phyloP scores from a whole-genome alignment of 1,140 invertebrate species.

The Drosophila busckii region DNA sequence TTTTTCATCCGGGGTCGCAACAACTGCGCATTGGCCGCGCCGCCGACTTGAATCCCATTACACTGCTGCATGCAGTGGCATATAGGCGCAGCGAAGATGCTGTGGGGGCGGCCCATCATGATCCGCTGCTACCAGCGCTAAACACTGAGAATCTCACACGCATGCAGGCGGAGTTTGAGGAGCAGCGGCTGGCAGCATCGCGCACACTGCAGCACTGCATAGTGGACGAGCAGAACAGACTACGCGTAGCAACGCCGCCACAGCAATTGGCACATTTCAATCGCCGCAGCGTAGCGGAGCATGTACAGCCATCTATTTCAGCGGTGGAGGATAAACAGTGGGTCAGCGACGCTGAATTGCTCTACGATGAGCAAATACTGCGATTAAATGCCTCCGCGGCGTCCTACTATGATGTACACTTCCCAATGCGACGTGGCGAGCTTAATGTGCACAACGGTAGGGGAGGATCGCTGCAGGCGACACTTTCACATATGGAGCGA shows the following conservation, averaged over 20 bases:
- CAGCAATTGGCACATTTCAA: slow-evolving; percentile 93
- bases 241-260: slow-evolving; percentile 90
- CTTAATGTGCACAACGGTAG: slow-evolving; percentile 90
- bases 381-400: slow-evolving; percentile 86
- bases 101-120: slow-evolving; percentile 84
- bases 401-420: slow-evolving; percentile 90
- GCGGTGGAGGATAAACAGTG: slow-evolving; percentile 21
- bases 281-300: slow-evolving; percentile 85
- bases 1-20: slow-evolving; percentile 96
- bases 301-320: slow-evolving; percentile 59
- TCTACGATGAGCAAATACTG: slow-evolving; percentile 61
- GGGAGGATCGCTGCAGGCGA: slow-evolving; percentile 90
- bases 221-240: slow-evolving; percentile 86
- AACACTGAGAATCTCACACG: slow-evolving; percentile 25
- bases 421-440: slow-evolving; percentile 92
- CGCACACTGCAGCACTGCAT: slow-evolving; percentile 91
- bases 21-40: slow-evolving; percentile 93
- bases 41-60: slow-evolving; percentile 91
- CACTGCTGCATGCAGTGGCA: slow-evolving; percentile 92
- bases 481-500: slow-evolving; percentile 90
- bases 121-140: slow-evolving; percentile 76
- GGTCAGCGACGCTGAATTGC: neutral
- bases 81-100: slow-evolving; percentile 81
- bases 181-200: slow-evolving; percentile 88
- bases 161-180: slow-evolving; percentile 86